These are phyloP conservation scores for Drosophila kepulauana DNA, from an alignment of 1,140 invertebrate species.

Conservation along the genomic window DNA sequence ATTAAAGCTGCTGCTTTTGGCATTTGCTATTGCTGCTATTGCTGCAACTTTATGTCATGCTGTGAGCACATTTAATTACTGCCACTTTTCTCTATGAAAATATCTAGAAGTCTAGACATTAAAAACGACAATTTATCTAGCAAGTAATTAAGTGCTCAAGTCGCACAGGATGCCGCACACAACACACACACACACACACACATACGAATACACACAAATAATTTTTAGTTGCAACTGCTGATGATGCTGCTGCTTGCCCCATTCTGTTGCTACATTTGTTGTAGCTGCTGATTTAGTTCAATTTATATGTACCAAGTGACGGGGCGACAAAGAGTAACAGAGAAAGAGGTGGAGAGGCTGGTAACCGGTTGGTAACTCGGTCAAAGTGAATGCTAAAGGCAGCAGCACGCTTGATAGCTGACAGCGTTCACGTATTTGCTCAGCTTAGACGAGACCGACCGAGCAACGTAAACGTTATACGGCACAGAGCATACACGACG, in stretches of 20 bases:
- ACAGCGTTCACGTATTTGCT: conserved; percentile 38
- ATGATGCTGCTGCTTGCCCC: conserved; percentile 21
- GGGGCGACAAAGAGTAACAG: background rate
- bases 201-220: background rate
- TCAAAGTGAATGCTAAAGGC: conserved; percentile 28
- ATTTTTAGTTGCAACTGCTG: conserved; percentile 32
- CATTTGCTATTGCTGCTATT: conserved; percentile 46
- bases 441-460: background rate
- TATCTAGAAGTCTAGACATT: conserved; percentile 78
- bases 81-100: conserved; percentile 78
- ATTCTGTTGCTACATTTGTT: conserved; percentile 5
- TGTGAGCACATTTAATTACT: conserved; percentile 81
- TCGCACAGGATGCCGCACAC: conserved; percentile 41
- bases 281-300: conserved; percentile 74
- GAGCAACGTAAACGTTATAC: conserved; percentile 5
- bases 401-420: conserved; percentile 42
- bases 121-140: conserved; percentile 83
- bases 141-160: conserved; percentile 83
- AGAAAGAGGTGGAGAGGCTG: background rate
- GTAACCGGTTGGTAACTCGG: conserved; percentile 11
- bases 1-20: conserved; percentile 60
- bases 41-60: conserved; percentile 57
- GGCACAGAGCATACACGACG: conserved; percentile 6
- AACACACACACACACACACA: conserved; percentile 6
- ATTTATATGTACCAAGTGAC: conserved; percentile 60